Percentiles rank a stretch among this genome's conserved stretches.
These are phyloP conservation scores for Adelphocoris suturalis DNA, from an alignment of 2,888 invertebrate genomes.

Conservation along the genomic window DNA sequence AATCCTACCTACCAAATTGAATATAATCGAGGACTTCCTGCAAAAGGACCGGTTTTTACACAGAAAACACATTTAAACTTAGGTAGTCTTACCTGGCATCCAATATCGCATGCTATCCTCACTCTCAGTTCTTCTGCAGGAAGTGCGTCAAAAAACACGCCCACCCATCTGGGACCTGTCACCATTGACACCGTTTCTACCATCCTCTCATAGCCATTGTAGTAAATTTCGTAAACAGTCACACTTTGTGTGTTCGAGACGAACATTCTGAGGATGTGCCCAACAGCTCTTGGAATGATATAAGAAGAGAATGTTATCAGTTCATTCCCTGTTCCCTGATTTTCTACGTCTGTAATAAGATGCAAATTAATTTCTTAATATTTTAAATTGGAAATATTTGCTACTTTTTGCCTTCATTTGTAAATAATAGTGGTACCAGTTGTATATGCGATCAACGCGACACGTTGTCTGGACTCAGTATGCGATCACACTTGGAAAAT, in stretches of 20 bases:
- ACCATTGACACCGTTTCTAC: background rate
- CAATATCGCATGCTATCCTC: background rate
- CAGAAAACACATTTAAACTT: no score
- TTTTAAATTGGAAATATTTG: no score
- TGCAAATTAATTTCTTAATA: no score
- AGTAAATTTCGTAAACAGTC: background rate
- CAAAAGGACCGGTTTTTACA: no score
- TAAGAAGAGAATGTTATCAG: background rate
- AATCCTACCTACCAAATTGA: background rate
- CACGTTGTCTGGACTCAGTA: background rate
- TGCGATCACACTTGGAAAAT: background rate
- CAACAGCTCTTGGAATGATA: background rate
- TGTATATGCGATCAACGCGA: background rate
- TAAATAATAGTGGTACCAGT: background rate
- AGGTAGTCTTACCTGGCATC: slow-evolving; percentile 4
- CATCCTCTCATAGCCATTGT: background rate
- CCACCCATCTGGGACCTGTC: background rate
- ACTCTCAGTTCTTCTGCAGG: background rate
- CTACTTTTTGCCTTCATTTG: no score
- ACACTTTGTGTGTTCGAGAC: background rate
- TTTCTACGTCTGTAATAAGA: background rate
- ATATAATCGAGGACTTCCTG: background rate
- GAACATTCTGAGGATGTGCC: background rate
- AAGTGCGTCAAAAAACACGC: background rate
- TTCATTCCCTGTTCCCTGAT: background rate